Percentiles rank a stretch among this genome's conserved stretches.
phyloP scores from a whole-genome alignment of 2,888 invertebrate species.

The Alcis repandata region DNA sequence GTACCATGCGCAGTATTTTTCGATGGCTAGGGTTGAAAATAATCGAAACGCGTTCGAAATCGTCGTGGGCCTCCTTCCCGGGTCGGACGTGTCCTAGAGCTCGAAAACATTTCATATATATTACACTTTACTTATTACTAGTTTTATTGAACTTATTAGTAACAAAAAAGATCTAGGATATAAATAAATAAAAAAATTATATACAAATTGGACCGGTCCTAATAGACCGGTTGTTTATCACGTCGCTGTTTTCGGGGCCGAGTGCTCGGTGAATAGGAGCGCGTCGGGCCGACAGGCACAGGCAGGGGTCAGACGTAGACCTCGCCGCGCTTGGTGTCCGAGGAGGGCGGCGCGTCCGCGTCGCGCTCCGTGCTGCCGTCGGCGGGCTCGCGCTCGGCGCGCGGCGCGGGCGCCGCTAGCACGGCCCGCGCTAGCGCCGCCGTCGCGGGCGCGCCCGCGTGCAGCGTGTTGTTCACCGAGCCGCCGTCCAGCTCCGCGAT shows the following conservation, averaged over 20 bases:
- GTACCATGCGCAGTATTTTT: too few species aligned
- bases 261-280: too few species aligned
- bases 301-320: constrained; percentile 70
- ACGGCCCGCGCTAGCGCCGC: constrained; percentile 83
- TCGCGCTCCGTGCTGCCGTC: constrained; percentile 63
- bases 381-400: constrained; percentile 62
- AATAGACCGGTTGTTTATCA: constrained; percentile 1
- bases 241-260: background rate
- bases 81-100: background rate
- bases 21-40: too few species aligned
- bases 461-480: constrained; percentile 91
- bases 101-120: background rate
- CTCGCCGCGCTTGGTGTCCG: constrained; percentile 76
- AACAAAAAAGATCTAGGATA: background rate
- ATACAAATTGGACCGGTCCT: background rate
- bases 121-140: background rate
- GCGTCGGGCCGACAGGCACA: too few species aligned
- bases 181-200: constrained; percentile 12
- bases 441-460: constrained; percentile 91
- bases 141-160: background rate
- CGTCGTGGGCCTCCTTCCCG: background rate
- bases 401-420: constrained; percentile 57
- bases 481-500: constrained; percentile 94
- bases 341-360: constrained; percentile 28
- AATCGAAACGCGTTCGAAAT: background rate